A percentile compares a stretch with the other conserved stretches of the same genome.
Conservation (phyloP, 2,888 invertebrate genomes). For the Nephrotoma appendiculata region DNA sequence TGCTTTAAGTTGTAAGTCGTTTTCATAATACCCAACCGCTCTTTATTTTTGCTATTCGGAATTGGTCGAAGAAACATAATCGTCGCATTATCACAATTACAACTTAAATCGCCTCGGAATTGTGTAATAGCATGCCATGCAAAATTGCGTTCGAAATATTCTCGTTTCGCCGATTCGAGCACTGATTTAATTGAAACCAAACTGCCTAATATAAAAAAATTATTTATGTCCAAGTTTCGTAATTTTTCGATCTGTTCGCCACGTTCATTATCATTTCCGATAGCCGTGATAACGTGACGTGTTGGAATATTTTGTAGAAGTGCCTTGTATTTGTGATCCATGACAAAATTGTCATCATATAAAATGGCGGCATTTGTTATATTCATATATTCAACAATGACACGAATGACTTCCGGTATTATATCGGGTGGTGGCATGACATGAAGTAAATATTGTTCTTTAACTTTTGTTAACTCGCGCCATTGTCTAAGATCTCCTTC, state of each 20-base stretch:
- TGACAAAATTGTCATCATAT: slow-evolving; percentile 76
- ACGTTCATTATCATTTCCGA: slow-evolving; percentile 38
- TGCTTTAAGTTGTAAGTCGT: slow-evolving; percentile 55
- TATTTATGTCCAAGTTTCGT: slow-evolving; percentile 71
- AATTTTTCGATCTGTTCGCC: slow-evolving; percentile 56
- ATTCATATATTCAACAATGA: slow-evolving; percentile 67
- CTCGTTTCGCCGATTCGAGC: slow-evolving; percentile 48
- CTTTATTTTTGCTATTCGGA: slow-evolving; percentile 50
- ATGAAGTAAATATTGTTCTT: slow-evolving; percentile 63
- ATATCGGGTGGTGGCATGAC: slow-evolving; percentile 65
- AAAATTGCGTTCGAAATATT: slow-evolving; percentile 68
- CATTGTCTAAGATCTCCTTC: slow-evolving; percentile 70
- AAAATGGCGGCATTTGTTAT: slow-evolving; percentile 85
- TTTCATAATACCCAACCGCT: slow-evolving; percentile 51
- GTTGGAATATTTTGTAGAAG: slow-evolving; percentile 80
- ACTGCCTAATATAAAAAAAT: slow-evolving; percentile 73
- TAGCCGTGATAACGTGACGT: slow-evolving; percentile 67
- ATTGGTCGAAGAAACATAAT: slow-evolving; percentile 61
- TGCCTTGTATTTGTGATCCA: slow-evolving; percentile 90
- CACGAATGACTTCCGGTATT: slow-evolving; percentile 67
- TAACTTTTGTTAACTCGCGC: slow-evolving; percentile 54
- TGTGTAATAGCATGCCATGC: slow-evolving; percentile 78
- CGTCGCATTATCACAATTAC: slow-evolving; percentile 62
- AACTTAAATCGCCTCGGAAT: slow-evolving; percentile 56
- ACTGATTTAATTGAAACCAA: slow-evolving; percentile 53